Evolutionary conservation across 2,888 invertebrate species (phyloP), one percentile per base, ranked within the genome.

Genomic region (Lasioglossum malachurum): DNA sequence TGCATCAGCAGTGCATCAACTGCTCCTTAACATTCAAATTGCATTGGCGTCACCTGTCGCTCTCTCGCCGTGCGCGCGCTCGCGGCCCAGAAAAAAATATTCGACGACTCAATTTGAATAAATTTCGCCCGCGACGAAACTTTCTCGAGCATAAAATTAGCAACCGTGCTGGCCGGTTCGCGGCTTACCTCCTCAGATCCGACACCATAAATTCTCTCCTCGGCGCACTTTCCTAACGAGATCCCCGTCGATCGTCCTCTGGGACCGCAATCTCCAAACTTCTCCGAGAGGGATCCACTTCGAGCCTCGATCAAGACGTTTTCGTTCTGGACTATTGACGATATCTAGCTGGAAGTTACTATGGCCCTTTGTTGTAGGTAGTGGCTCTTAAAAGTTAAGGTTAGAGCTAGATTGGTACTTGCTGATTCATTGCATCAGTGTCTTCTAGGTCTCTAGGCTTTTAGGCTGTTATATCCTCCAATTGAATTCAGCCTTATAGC

Each of bases 31-130:
- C 77, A 84, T 87, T 80, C 57, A 88, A 78, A 87, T 82, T 87
- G 72, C 82, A 74, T 78, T n/a, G 69, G 75, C 83, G 73, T 84
- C 87, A 81, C 81, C 81, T 87, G 77, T 72, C 87, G 38, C 73
- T 38, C 31, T 0, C 23, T 19, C 19, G 16, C 19, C 3, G 16
- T 19, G 46, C 16, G 49, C 75, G 46, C 31, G 2, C 19, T 23
- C 53, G 19, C 49, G n/a, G 46, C 27, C 67, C n/a, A 73, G 78
- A 88, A 87, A 87, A 87, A 8, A 53, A 53, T 77, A 87, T 87
- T 82, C 87, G 84, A 80, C 87, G 60, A 57, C 73, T 84, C 87
- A 87, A 88, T 88, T 88, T 88, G 88, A 88, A 88, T 88, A 88
- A 88, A 88, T 88, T 88, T 87, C 78, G 77, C 78, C 73, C 38